phyloP scores from a whole-genome alignment of 2,797 vertebrate species.

The Aphelocoma californica region DNA sequence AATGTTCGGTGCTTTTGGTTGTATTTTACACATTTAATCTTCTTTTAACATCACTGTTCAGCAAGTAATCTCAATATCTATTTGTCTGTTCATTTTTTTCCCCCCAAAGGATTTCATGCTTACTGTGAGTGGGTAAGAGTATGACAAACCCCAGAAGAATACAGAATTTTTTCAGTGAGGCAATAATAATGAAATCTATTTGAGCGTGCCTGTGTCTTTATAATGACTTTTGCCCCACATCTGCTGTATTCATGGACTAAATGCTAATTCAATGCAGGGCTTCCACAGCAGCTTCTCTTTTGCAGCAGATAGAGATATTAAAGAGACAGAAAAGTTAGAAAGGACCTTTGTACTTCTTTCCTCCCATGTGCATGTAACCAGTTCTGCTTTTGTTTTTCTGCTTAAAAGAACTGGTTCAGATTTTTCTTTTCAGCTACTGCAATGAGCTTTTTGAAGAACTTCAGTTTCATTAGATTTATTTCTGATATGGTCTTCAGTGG shows the following conservation, averaged over 20 bases:
- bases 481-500: background rate
- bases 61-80: background rate
- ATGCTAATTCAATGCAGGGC: background rate
- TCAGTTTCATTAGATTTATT: background rate
- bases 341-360: background rate
- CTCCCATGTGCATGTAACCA: background rate
- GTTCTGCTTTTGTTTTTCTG: background rate
- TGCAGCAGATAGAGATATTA: background rate
- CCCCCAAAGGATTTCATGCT: background rate
- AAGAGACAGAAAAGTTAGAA: background rate
- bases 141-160: background rate
- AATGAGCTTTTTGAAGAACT: background rate
- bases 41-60: background rate
- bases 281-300: background rate
- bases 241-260: background rate
- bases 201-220: background rate
- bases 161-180: background rate
- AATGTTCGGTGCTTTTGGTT: background rate
- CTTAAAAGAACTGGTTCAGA: background rate
- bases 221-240: background rate
- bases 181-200: background rate
- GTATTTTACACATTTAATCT: background rate
- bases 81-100: background rate
- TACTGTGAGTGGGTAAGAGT: background rate
- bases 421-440: background rate